Conservation (phyloP, 2,113 vertebrate species). For the Lamprotornis superbus region DNA sequence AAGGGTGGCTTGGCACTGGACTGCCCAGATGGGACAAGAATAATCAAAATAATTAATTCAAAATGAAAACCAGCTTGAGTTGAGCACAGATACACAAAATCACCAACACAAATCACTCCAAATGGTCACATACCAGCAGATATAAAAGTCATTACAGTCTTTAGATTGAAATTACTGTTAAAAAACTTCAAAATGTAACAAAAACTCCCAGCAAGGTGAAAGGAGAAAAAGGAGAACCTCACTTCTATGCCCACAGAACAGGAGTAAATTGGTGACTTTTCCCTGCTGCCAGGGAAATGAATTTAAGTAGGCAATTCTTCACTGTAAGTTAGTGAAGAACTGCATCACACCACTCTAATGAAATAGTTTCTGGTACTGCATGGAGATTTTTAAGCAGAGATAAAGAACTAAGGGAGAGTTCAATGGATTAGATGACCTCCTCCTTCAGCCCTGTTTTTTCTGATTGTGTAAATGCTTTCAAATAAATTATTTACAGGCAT, state of each 20-base stretch:
- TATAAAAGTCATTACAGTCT: fast-evolving
- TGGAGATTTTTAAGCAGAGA: background rate
- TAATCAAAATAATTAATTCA: background rate
- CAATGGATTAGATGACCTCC: background rate
- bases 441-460: background rate
- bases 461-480: background rate
- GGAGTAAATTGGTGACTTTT: background rate
- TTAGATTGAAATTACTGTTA: background rate
- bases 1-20: background rate
- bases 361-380: background rate
- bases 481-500: background rate
- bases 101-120: background rate
- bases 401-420: background rate
- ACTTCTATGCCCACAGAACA: background rate
- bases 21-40: background rate
- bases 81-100: background rate
- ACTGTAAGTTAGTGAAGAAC: background rate
- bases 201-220: background rate
- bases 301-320: background rate
- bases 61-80: background rate
- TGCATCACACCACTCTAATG: background rate
- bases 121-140: background rate
- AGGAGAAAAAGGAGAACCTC: background rate
- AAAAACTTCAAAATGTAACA: background rate
- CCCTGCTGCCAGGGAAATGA: background rate